Conservation (phyloP, 2,888 invertebrate species). For the Heteropelma amictum region DNA sequence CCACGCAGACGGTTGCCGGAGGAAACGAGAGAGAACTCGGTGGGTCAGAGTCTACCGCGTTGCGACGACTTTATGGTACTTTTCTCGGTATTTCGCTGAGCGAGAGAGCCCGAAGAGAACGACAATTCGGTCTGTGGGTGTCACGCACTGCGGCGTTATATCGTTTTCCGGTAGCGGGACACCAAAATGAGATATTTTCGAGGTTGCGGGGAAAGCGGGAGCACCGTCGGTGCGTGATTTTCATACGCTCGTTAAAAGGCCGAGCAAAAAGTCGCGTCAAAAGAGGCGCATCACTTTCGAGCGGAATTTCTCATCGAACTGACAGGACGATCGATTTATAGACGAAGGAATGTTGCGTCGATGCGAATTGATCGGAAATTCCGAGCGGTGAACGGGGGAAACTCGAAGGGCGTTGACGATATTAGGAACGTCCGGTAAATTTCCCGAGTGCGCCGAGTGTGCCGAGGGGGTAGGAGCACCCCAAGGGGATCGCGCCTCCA, state of each 20-base stretch:
- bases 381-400: neutral
- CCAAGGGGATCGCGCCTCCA: slow-evolving; percentile 50
- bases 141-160: slow-evolving; percentile 58
- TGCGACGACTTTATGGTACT: slow-evolving; percentile 50
- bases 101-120: slow-evolving; percentile 12
- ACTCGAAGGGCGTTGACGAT: slow-evolving; percentile 20
- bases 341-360: neutral
- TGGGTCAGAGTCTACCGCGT: slow-evolving; percentile 55
- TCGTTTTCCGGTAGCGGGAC: slow-evolving; percentile 61
- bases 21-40: slow-evolving; percentile 16
- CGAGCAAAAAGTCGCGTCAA: neutral
- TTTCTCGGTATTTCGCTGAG: slow-evolving; percentile 64
- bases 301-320: too few relatives aligned
- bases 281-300: neutral
- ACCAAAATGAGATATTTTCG: slow-evolving; percentile 52
- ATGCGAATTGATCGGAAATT: slow-evolving; percentile 13
- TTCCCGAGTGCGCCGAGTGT: slow-evolving; percentile 27
- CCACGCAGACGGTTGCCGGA: neutral
- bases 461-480: slow-evolving; percentile 10
- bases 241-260: slow-evolving; percentile 33
- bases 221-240: neutral
- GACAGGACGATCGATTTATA: neutral
- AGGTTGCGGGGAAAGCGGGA: slow-evolving; percentile 3
- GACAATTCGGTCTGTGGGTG: slow-evolving; percentile 29
- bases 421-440: slow-evolving; percentile 52